Base-by-base conservation (phyloP, 2,113 vertebrate genomes). In the Oryzias woworae region DNA sequence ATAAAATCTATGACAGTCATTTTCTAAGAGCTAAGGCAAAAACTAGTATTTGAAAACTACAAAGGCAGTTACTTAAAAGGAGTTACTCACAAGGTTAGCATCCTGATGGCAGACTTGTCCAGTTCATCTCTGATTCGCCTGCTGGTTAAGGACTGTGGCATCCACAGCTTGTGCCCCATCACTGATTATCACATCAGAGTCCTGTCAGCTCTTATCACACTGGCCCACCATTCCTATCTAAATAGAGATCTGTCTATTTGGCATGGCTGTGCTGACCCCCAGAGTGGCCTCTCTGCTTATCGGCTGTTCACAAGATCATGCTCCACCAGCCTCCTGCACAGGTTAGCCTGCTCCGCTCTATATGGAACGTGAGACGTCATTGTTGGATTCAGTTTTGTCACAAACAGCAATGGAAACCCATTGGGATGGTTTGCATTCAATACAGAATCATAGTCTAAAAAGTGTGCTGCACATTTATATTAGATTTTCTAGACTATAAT, bases 241-340 rank as follows among this genome's bases (percentile, higher is more conserved):
- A 88, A 90, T 87, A 71, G 83, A 83, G 85, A 90, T 90, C 85
- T 75, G 66, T 87, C 79, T 83, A 75, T 81, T 78, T 47, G 60
- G 51, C 20, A n/a, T 58, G 71, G 73, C 72, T 31, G 64, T 60
- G 81, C 72, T 84, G 86, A 86, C 83, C 80, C 69, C 79, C 16
- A 15, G 58, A 17, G 24, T 56, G 73, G 81, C 69, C 84, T 72
- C 77, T 77, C 68, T 53, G 84, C 81, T 87, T 88, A 88, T 90
- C 82, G 14, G 28, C 54, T 46, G 22, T 73, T 58, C 71, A 60
- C 78, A 69, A 84, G 59, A 69, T 66, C 74, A 23, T 23, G 44
- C 56, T 58, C 66, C 61, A 68, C 52, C 23, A 52, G 69, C 61
- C 57, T 53, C 62, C 43, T 65, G 66, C 14, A 36, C 36, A 23